Percentiles rank a stretch among this genome's conserved stretches.
Evolutionary conservation across 2,888 invertebrate genomes (phyloP).

Genomic region (Julus scanicus): DNA sequence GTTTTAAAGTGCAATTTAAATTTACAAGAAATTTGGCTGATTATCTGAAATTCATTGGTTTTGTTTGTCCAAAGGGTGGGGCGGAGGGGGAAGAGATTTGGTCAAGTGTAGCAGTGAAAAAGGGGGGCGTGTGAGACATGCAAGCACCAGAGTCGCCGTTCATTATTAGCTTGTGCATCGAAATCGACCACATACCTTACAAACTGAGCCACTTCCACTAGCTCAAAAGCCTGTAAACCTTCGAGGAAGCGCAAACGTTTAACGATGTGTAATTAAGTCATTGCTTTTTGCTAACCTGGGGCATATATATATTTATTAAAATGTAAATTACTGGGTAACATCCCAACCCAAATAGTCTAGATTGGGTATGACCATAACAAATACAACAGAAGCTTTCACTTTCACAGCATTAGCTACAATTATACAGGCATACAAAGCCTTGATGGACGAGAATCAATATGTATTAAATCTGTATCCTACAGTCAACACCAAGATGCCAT

Average conservation of each 20-base stretch:
- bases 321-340: neutral
- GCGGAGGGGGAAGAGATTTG: neutral
- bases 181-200: neutral
- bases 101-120: neutral
- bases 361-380: no score
- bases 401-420: no score
- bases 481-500: no score
- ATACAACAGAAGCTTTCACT: no score
- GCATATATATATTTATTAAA: neutral
- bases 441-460: no score
- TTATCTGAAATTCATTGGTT: neutral
- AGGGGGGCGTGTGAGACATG: conserved; percentile 51
- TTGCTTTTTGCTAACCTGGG: neutral
- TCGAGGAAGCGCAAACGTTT: neutral
- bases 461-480: no score
- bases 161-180: neutral
- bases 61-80: neutral
- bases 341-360: neutral
- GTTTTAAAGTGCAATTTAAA: conserved; percentile 6
- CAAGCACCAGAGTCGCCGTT: conserved; percentile 36
- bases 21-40: neutral
- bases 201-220: neutral
- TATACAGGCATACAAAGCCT: no score
- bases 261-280: neutral
- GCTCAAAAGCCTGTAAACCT: neutral